These are phyloP conservation scores for Lagria hirta DNA, from an alignment of 2,888 invertebrate genomes.

Conservation along the genomic window DNA sequence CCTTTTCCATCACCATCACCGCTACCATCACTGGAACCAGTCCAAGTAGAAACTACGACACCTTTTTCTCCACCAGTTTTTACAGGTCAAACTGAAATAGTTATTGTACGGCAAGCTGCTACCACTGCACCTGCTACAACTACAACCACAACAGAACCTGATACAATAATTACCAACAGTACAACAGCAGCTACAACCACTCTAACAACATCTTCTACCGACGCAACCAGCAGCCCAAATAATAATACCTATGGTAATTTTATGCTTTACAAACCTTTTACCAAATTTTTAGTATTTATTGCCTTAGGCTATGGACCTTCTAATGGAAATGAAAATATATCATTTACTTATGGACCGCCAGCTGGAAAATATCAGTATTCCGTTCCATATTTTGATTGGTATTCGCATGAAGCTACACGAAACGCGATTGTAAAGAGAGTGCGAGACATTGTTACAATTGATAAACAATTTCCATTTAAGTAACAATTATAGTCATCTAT, in stretches of 20 bases:
- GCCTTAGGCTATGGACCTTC: conserved; percentile 49
- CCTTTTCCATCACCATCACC: no score
- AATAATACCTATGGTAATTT: conserved; percentile 19
- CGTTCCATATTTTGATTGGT: conserved; percentile 37
- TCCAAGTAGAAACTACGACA: neutral
- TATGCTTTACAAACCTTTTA: conserved; percentile 5
- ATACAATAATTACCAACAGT: conserved; percentile 29
- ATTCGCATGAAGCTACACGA: conserved; percentile 34
- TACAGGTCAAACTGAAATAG: conserved; percentile 21
- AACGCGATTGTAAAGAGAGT: conserved; percentile 39
- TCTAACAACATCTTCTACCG: conserved; percentile 22
- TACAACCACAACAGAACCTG: conserved; percentile 23
- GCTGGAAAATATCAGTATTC: conserved; percentile 24
- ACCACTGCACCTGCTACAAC: conserved; percentile 20
- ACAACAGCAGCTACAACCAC: conserved; percentile 30
- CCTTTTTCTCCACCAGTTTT: conserved; percentile 9
- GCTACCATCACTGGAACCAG: neutral
- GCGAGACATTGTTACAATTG: conserved; percentile 38
- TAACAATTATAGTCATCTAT: no score
- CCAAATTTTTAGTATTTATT: conserved; percentile 12
- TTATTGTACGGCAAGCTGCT: conserved; percentile 21
- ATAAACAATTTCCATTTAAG: no score
- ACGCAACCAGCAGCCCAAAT: conserved; percentile 52
- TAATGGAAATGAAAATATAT: conserved; percentile 49
- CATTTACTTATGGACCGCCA: conserved; percentile 51